A percentile compares a stretch with the other conserved stretches of the same genome.
Conservation (phyloP, 2,888 invertebrate species). For the Strigamia maritima region DNA sequence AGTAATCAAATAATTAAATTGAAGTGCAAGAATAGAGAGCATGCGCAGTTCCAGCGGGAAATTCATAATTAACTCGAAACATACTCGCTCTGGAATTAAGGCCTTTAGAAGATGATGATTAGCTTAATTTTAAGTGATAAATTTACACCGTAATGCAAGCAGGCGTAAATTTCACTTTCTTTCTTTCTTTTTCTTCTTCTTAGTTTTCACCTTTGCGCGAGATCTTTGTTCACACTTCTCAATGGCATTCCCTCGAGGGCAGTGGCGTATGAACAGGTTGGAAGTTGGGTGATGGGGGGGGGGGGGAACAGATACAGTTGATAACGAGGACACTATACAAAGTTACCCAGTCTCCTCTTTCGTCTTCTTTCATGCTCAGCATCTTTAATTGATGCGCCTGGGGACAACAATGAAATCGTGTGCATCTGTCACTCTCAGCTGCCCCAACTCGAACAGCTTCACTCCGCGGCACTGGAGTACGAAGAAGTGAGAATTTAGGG, state of each 20-base stretch:
- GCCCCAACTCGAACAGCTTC: background rate
- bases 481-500: background rate
- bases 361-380: background rate
- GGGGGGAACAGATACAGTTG: background rate
- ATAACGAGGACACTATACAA: constrained; percentile 17
- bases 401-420: constrained; percentile 11
- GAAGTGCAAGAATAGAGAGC: background rate
- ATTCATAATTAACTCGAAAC: constrained; percentile 9
- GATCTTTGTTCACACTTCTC: constrained; percentile 20
- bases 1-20: constrained; percentile 27
- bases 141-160: background rate
- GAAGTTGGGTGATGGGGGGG: background rate
- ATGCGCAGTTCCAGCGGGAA: constrained; percentile 20
- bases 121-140: background rate
- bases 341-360: background rate
- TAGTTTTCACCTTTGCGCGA: background rate
- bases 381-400: constrained; percentile 19
- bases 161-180: background rate
- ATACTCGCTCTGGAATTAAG: background rate
- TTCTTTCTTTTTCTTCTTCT: background rate
- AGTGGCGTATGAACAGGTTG: background rate
- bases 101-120: constrained; percentile 6
- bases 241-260: background rate
- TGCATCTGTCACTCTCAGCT: constrained; percentile 22
- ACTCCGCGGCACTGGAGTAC: background rate